Evolutionary conservation across 2,113 vertebrate species (phyloP), one percentile per base, ranked within the genome.

Genomic region (Zosterops hypoxanthus): DNA sequence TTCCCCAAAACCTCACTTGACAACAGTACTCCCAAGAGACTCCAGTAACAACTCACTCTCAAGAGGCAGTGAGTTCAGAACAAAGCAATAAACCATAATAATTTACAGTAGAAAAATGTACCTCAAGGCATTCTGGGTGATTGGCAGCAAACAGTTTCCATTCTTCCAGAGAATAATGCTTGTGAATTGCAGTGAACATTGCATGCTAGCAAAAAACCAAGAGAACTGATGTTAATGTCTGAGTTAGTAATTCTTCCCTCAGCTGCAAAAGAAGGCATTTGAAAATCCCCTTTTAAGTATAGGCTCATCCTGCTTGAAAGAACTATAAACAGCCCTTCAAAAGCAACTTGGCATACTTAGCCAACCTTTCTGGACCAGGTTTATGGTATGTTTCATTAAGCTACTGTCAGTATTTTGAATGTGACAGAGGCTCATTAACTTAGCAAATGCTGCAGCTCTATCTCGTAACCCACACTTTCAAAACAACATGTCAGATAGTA

Each of bases 101-200:
- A 92, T 81, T 89, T 92, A 77, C 36, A 87, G 69, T 84, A 61
- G 3, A 11, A 65, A 72, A 88, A 94, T 80, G 14, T 98, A 99
- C 99, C 99, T 99, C 98, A 85, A 99, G 95, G 96, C 99, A 99
- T 91, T 99, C 98, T 72, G 99, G 99, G 92, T 99, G 98, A 86
- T 96, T 97, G 76, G 98, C 97, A 80, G 99, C 99, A 97, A 99
- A 99, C 59, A 96, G 96, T 95, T 99, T 99, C 99, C 99, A 99
- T 91, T 99, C 98, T 80, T 99, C 99, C 92, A 99, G 86, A 85
- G 98, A 97, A 97, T 99, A 99, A 97, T 99, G 99, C 95, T 99
- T 99, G 80, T 99, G 99, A 94, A 99, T 98, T 73, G 99, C 98
- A 84, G 99, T 99, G 96, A 99, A 99, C 97, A 99, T 98, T 18